Conservation (phyloP, 2,113 vertebrate species). For the Ceuthmochares aereus region DNA sequence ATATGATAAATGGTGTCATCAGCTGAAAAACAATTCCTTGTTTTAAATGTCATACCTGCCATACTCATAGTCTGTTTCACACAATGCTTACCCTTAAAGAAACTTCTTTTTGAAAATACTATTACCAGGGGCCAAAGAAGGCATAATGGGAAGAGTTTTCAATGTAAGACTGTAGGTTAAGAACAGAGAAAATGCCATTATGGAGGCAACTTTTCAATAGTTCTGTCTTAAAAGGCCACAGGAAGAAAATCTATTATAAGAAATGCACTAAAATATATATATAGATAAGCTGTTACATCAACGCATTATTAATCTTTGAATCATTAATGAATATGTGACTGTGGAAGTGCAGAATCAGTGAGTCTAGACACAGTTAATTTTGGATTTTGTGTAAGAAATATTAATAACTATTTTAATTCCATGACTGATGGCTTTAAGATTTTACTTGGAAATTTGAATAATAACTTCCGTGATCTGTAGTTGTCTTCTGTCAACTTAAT, state of each 20-base stretch:
- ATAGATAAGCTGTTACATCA: not conserved
- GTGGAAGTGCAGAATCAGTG: not conserved
- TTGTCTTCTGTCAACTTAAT: not conserved
- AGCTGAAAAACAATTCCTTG: not conserved
- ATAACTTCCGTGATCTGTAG: not conserved
- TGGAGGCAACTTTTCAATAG: not conserved
- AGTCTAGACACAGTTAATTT: not conserved
- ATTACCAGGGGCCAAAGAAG: not conserved
- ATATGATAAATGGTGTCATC: not conserved
- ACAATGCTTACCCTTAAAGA: not conserved
- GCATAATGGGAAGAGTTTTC: not conserved
- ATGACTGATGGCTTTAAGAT: not conserved
- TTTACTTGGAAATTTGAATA: not conserved
- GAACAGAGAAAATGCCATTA: not conserved
- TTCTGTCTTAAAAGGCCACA: not conserved
- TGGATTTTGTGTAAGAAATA: not conserved
- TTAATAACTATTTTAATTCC: not conserved
- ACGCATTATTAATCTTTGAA: not conserved
- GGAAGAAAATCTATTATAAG: not conserved
- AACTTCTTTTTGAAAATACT: not conserved
- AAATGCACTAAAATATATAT: not conserved
- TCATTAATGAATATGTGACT: not conserved
- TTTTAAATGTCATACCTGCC: not conserved
- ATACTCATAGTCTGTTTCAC: not conserved
- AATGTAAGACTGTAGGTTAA: not conserved